Evolutionary conservation across 2,113 vertebrate species (phyloP).

Genomic region (Lota lota): DNA sequence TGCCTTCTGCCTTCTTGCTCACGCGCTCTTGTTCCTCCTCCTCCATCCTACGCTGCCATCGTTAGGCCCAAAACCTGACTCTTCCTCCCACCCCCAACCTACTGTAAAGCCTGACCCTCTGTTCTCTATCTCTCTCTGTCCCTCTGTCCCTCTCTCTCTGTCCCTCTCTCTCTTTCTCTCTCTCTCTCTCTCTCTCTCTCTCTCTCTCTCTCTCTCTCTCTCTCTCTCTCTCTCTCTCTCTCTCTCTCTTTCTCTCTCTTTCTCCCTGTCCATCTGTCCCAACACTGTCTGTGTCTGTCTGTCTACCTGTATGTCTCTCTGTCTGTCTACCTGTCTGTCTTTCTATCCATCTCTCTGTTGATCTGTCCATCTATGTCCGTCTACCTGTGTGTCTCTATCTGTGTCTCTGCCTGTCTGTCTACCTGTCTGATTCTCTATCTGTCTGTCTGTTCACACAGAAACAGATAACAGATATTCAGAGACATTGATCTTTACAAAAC

Average conservation of each 20-base stretch:
- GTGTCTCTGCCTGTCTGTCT: too few relatives aligned
- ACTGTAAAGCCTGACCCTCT: not conserved
- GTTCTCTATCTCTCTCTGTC: not conserved
- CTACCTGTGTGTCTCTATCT: not conserved
- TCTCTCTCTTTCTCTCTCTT: too few relatives aligned
- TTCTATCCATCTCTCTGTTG: not conserved
- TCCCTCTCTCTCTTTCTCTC: not conserved
- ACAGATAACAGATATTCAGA: too few relatives aligned
- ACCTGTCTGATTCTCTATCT: not conserved
- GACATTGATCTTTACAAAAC: too few relatives aligned
- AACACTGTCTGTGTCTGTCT: not conserved
- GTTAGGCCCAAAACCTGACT: not conserved
- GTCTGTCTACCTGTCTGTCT: not conserved
- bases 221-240: slow-evolving; percentile 11
- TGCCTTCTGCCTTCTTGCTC: not conserved
- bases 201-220: slow-evolving; percentile 24
- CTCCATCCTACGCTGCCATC: not conserved
- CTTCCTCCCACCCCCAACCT: not conserved
- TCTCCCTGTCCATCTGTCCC: not conserved
- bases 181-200: slow-evolving; percentile 18
- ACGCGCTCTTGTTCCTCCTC: too few relatives aligned
- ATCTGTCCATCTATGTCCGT: not conserved
- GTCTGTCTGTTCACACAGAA: too few relatives aligned
- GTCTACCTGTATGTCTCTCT: too few relatives aligned
- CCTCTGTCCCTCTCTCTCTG: not conserved